Evolutionary conservation across 2,888 invertebrate genomes (phyloP).

Genomic region (Entomobrya proxima): DNA sequence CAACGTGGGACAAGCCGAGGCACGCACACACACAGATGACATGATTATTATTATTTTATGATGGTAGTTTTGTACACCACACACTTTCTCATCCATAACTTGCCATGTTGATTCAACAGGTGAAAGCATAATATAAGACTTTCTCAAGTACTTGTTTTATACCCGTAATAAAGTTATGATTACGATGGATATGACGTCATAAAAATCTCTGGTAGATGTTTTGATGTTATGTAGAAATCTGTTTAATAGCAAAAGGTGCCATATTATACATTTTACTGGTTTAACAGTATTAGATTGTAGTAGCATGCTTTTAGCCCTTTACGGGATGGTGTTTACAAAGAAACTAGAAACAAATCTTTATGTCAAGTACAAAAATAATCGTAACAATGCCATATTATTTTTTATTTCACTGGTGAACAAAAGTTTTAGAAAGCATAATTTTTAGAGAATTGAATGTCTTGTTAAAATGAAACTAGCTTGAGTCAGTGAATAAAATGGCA

Average conservation of each 20-base stretch:
- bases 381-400: slow-evolving; percentile 21
- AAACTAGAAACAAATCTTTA: background rate
- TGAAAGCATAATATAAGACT: slow-evolving; percentile 45
- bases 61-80: slow-evolving; percentile 7
- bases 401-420: slow-evolving; percentile 4
- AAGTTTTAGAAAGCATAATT: background rate
- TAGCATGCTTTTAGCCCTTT: too few relatives aligned
- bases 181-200: slow-evolving; percentile 61
- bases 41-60: slow-evolving; percentile 42
- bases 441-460: slow-evolving; percentile 17
- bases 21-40: background rate
- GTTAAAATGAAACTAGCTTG: too few relatives aligned
- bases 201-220: slow-evolving; percentile 42
- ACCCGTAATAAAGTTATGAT: slow-evolving; percentile 62
- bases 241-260: background rate
- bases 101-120: slow-evolving; percentile 57
- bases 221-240: background rate
- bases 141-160: slow-evolving; percentile 48
- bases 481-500: too few relatives aligned
- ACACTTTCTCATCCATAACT: background rate
- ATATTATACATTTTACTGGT: too few relatives aligned
- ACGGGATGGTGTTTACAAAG: too few relatives aligned
- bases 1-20: background rate
- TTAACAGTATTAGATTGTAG: too few relatives aligned
- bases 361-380: slow-evolving; percentile 28